A percentile compares a stretch with the other conserved stretches of the same genome.
Conservation (phyloP, 2,113 vertebrate species). For the Casuarius casuarius region DNA sequence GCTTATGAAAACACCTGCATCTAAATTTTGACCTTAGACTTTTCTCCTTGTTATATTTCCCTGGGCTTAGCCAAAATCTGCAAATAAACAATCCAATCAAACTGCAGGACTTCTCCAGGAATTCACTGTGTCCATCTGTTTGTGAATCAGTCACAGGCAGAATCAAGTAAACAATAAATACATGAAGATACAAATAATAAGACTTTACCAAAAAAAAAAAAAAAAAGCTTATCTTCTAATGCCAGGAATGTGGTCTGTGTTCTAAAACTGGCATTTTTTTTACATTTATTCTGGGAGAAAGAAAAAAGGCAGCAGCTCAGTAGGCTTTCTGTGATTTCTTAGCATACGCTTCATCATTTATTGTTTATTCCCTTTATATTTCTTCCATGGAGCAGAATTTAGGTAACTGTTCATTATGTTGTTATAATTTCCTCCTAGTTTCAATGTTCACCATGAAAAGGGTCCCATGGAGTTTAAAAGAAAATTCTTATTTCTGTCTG, state of each 20-base stretch:
- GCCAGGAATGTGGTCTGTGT: not conserved
- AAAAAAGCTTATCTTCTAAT: not conserved
- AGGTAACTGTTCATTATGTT: not conserved
- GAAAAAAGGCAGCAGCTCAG: not conserved
- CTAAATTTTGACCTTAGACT: conserved; percentile 58
- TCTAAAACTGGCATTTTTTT: not conserved
- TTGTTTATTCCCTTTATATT: conserved; percentile 26
- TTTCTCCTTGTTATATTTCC: conserved; percentile 59
- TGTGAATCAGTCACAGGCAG: conserved; percentile 50
- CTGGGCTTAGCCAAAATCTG: conserved; percentile 53
- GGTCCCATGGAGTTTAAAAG: not conserved
- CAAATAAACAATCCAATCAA: conserved; percentile 59
- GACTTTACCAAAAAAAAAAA: not conserved
- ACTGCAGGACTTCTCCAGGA: conserved; percentile 62
- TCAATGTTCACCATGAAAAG: not conserved
- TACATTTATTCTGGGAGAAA: not conserved
- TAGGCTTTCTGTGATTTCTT: not conserved
- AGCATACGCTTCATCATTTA: not conserved
- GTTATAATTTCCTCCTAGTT: not conserved
- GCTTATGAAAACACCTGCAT: conserved; percentile 65
- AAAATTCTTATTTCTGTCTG: conserved; percentile 5
- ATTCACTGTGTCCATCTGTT: conserved; percentile 67
- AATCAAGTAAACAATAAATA: conserved; percentile 60
- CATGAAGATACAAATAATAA: conserved; percentile 50
- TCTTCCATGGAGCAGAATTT: not conserved